phyloP scores from a whole-genome alignment of 35 echinoderm and acorn worm genomes.

The Amphiura filiformis region DNA sequence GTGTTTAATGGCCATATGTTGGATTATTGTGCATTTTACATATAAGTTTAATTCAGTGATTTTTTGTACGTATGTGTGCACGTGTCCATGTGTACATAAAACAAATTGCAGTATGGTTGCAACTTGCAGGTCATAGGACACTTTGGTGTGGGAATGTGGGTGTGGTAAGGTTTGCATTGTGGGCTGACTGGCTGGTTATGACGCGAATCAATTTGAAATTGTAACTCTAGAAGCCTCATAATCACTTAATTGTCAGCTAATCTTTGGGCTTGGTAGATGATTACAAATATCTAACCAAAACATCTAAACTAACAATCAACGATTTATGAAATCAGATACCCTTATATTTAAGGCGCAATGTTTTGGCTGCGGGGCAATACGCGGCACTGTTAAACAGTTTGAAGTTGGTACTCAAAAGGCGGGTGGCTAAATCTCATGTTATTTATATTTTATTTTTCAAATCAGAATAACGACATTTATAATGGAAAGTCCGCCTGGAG shows the following conservation, averaged over 20 bases:
- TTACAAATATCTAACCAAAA: not conserved
- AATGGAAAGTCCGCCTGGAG: not conserved
- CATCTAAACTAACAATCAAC: constrained; percentile 3
- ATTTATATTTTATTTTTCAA: constrained; percentile 15
- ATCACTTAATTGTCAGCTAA: constrained; percentile 14
- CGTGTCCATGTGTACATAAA: too few species aligned
- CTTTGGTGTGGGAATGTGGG: too few species aligned
- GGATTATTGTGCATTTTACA: too few species aligned
- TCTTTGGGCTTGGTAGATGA: not conserved
- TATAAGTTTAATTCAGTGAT: too few species aligned
- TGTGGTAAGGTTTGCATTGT: too few species aligned
- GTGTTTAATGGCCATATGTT: too few species aligned
- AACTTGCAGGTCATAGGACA: too few species aligned
- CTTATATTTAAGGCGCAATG: not conserved
- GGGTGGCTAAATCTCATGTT: not conserved
- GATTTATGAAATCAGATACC: not conserved
- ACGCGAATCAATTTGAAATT: too few species aligned
- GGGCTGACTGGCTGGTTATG: too few species aligned
- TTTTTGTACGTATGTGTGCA: too few species aligned
- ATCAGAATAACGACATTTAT: not conserved
- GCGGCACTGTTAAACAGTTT: constrained; percentile 1
- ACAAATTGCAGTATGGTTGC: too few species aligned
- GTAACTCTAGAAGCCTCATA: not conserved
- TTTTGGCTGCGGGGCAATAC: not conserved
- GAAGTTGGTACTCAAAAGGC: not conserved